These are phyloP conservation scores for Formica aserva DNA, from an alignment of 2,888 invertebrate genomes.

Conservation along the genomic window DNA sequence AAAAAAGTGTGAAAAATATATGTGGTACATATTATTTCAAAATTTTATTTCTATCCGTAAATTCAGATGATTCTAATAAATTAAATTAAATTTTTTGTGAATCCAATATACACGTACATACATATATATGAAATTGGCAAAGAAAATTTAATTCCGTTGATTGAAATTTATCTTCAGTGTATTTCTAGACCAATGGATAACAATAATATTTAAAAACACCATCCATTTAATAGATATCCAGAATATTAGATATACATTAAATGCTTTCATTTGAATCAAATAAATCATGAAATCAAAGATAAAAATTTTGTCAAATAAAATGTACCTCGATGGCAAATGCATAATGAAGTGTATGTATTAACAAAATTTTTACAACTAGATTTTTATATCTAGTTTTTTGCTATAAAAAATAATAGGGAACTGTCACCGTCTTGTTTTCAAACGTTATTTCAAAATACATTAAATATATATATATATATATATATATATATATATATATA, in stretches of 20 bases:
- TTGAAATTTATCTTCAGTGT: conserved; percentile 32
- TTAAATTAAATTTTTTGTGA: conserved; percentile 36
- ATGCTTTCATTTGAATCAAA: background rate
- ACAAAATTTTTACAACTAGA: background rate
- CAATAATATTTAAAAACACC: conserved; percentile 14
- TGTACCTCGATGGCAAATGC: background rate
- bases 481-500: no score
- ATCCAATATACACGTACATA: conserved; percentile 13
- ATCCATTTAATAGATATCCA: background rate
- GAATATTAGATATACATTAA: background rate
- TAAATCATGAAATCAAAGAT: background rate
- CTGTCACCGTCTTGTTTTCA: background rate
- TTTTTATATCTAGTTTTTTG: conserved; percentile 2
- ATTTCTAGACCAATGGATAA: background rate
- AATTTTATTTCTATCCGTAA: conserved; percentile 7
- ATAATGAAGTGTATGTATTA: background rate
- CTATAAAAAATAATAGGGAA: background rate
- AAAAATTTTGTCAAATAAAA: conserved; percentile 2
- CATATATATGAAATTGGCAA: background rate
- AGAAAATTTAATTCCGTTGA: conserved; percentile 37
- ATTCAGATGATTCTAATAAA: background rate
- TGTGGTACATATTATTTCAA: background rate
- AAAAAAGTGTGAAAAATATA: background rate
- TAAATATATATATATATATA: no score
- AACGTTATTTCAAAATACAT: background rate